phyloP scores from a whole-genome alignment of 1,140 invertebrate genomes.

The Lepidurus arcticus region DNA sequence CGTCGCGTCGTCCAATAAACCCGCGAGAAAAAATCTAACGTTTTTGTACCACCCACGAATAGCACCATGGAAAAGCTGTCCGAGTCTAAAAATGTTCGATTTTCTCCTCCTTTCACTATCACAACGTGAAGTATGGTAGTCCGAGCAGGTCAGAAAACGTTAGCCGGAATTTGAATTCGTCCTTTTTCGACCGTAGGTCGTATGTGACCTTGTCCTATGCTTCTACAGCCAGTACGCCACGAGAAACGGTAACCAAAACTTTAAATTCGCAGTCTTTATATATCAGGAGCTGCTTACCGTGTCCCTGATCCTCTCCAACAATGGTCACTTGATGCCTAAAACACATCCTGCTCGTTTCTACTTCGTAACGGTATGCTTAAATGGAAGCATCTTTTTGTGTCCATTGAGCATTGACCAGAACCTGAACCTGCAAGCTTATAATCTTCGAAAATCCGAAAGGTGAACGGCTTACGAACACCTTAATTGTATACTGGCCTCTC shows the following conservation, averaged over 20 bases:
- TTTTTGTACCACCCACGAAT: conserved; percentile 14
- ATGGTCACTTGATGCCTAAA: conserved; percentile 3
- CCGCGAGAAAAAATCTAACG: neutral
- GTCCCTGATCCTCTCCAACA: neutral
- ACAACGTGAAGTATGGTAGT: neutral
- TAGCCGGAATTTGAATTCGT: neutral
- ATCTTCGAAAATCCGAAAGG: neutral
- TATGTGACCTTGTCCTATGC: neutral
- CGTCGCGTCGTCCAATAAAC: neutral
- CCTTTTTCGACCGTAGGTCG: neutral
- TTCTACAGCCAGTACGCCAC: neutral
- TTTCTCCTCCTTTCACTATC: neutral
- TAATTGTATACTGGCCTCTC: neutral
- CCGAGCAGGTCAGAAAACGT: neutral
- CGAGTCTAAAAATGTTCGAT: neutral
- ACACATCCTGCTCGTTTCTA: neutral
- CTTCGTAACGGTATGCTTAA: neutral
- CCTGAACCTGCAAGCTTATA: conserved; percentile 10
- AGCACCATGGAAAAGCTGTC: neutral
- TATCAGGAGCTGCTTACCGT: neutral
- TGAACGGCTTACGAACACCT: conserved; percentile 1
- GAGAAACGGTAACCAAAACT: too few relatives aligned
- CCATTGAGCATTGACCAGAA: neutral
- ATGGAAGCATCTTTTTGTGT: neutral
- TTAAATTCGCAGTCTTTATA: too few relatives aligned